Evolutionary conservation across 2,797 vertebrate genomes (phyloP), one percentile per base, ranked within the genome.

Genomic region (Semotilus atromaculatus): DNA sequence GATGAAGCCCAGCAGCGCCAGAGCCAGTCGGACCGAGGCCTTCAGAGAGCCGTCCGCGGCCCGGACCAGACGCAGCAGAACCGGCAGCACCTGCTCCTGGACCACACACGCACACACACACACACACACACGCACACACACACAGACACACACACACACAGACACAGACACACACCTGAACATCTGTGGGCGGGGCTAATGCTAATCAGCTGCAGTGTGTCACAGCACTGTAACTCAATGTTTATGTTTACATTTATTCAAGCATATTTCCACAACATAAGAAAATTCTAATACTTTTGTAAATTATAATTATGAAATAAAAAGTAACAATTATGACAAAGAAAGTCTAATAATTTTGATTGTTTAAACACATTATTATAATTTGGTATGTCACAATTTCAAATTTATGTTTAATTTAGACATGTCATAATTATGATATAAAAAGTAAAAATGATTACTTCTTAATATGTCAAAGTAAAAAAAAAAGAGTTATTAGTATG

Each of bases 1-100:
- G 3, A 92, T 93, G 89, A 97, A 99, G 48, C 98, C 98, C 90
- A 98, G 93, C 76, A 98, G 92, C 11, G 97, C 96, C 93, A 99
- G 95, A 3, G 96, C 95, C 89, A 98, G 97, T 88, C 97, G 96
- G 88, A 98, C 98, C 67, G 96, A 94, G 74, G 95, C 96, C 91
- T 98, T 96, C 68, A 99, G 96, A 76, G 92, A 92, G 88, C 96
- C 94, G 75, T 99, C 97, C 81, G 93, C 95, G 80, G 93, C 92
- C 92, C 98, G 96, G 53, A 97, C 94, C 76, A 99, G 91, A 60
- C 96, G 94, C 84, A 99, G 90, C 84, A 99, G 93, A 90, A 93
- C 96, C 0, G 97, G 96, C 89, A 99, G 94, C 76, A 93, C 78
- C 68, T 93, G 96, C 93, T 97, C 97, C 98, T 68, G 71, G 14